Base-by-base conservation (phyloP, 2,113 vertebrate genomes). In the Trochalopteron elliotii region DNA sequence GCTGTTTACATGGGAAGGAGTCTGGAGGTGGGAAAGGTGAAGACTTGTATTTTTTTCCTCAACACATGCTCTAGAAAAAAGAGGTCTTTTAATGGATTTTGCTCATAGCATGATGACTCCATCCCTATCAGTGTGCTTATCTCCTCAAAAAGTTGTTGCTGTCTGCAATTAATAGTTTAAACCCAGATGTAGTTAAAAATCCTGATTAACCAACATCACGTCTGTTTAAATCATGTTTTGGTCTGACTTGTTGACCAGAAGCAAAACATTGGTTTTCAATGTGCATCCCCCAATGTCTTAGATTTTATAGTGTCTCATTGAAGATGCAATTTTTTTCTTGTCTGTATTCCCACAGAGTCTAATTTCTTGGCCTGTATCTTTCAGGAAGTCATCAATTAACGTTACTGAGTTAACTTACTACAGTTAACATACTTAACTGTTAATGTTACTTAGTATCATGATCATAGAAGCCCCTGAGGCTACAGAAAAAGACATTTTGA, bases 101-200 rank as follows among this genome's bases (percentile, higher is more conserved):
- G 3, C 22, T 67, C 3, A 0, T 49, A 69, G 55, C 5, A 20
- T n/a, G 37, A 22, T 65, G 31, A 40, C 22, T 78, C 7, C 4
- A 65, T 8, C 10, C 15, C 37, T 61, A 19, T n/a, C 31, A 63
- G 9, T 61, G 56, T 53, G 12, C 6, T 70, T 11, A 24, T 30
- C 14, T 60, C 20, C 49, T 24, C 55, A 53, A 61, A 78, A 69
- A 78, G 21, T 7, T 49, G 9, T 57, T 30, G 6, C 5, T 70
- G 9, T 6, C 8, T 61, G 11, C 37, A 53, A 9, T 10, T 78
- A 57, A 17, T 65, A 44, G 31, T 57, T 89, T 65, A 81, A 79
- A 93, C 3, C 4, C 17, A 78, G 9, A 33, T 53, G 39, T 2
- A 61, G 8, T 12, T n/a, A 24, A 86, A 92, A 83, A 16, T 11